phyloP scores from a whole-genome alignment of 2,113 vertebrate genomes.

The Rafetus swinhoei region DNA sequence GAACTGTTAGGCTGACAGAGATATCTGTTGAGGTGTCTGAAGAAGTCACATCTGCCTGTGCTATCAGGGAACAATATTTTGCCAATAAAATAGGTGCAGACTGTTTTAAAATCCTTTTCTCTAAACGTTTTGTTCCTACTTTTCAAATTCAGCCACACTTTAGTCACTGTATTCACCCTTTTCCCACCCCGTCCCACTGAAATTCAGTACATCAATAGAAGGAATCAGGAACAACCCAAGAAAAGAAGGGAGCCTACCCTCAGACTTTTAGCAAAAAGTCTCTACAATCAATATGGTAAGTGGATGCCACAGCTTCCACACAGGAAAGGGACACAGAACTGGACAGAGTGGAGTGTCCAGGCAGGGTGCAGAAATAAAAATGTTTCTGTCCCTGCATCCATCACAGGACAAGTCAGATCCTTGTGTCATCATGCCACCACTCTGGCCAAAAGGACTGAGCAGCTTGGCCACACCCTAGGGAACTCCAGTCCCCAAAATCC shows the following conservation, averaged over 20 bases:
- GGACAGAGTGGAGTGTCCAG: not conserved
- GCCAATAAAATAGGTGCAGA: not conserved
- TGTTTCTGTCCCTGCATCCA: not conserved
- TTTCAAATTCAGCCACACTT: not conserved
- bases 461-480: not conserved
- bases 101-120: not conserved
- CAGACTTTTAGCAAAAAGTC: not conserved
- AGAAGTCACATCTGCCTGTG: no score
- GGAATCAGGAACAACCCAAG: not conserved
- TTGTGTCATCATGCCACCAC: not conserved
- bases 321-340: not conserved
- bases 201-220: not conserved
- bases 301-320: not conserved
- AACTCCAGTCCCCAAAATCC: not conserved
- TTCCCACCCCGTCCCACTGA: not conserved
- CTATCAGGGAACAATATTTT: not conserved
- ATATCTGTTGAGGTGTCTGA: not conserved
- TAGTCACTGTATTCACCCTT: not conserved
- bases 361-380: not conserved
- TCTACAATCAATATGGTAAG: not conserved
- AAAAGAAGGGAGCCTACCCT: not conserved
- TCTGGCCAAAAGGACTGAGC: not conserved
- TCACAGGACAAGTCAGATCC: not conserved
- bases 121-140: not conserved
- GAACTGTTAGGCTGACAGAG: not conserved